Base-by-base conservation (phyloP, 2,797 vertebrate genomes). In the Tenualosa ilisha region DNA sequence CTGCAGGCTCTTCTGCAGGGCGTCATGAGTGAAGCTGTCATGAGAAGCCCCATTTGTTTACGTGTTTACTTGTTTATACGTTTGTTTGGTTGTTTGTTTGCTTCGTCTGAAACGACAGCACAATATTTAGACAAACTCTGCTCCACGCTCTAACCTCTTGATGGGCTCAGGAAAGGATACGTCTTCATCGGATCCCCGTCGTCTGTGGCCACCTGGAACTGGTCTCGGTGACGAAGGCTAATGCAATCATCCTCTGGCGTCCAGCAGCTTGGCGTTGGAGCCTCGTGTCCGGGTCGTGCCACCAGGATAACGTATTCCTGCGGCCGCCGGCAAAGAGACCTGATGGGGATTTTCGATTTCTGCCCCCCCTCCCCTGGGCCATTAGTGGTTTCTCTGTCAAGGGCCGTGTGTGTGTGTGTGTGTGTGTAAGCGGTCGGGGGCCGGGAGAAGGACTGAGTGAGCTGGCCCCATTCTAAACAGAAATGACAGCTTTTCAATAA, bases 401-500 rank as follows among this genome's bases (percentile, higher is more conserved):
- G 24, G 63, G 24, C 24, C 3, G 54, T 17, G 54, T 54, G 53
- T 54, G 53, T 54, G 53, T 54, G 53, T 54, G 53, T 54, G 53
- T 54, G 53, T 54, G 53, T 54, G 31, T 31, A 31, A 31, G 31
- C 31, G 31, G 31, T 31, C 31, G 31, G 93, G 93, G 93, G 92
- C 90, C 90, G 85, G 89, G 88, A 91, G 91, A 91, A 20, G 82
- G 86, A 93, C 91, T 90, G 90, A 94, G 92, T 91, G 92, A 93
- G 90, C 89, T 91, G 92, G 93, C 94, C n/a, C 92, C 87, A 84
- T 90, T 91, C 92, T 95, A 96, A 96, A 91, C 86, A 90, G 91
- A 94, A 95, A 95, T 93, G 95, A 95, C 95, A 96, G 93, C 90
- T 93, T 93, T 94, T 94, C 95, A 95, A 96, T 96, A 95, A 94